phyloP scores from a whole-genome alignment of 92 coral and sea anemone genomes.

The Palythoa heliodiscus region DNA sequence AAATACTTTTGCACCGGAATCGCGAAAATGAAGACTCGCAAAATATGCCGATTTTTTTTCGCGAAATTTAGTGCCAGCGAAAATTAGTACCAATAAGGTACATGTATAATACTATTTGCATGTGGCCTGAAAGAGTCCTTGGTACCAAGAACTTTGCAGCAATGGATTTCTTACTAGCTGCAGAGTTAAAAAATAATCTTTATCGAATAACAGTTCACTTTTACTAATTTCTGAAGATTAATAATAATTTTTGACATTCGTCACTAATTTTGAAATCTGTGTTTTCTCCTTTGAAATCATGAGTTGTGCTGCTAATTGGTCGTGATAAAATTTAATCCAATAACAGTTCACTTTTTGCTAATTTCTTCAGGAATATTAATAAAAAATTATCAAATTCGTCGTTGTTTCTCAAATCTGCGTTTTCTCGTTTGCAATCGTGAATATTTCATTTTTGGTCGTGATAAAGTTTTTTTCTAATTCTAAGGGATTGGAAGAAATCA shows the following conservation, averaged over 20 bases:
- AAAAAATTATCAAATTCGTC: not conserved
- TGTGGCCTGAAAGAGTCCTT: no score
- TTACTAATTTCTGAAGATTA: not conserved
- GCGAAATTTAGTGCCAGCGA: no score
- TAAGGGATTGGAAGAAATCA: conserved; percentile 44
- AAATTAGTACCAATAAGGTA: no score
- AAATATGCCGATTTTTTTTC: no score
- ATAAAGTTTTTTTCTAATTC: conserved; percentile 43
- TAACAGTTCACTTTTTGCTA: not conserved
- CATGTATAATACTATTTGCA: no score
- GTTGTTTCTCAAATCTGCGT: conserved; percentile 1
- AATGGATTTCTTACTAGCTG: not conserved
- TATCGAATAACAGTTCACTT: not conserved
- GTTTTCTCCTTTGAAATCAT: not conserved
- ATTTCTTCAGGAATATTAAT: not conserved
- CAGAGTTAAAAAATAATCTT: not conserved
- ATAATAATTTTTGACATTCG: not conserved
- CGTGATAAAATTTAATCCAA: conserved; percentile 10
- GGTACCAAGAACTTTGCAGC: not conserved
- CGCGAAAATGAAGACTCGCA: no score
- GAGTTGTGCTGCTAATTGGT: not conserved
- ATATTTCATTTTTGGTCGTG: conserved; percentile 34
- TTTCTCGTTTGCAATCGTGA: not conserved
- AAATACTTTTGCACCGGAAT: no score
- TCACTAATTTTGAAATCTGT: not conserved